Evolutionary conservation across 2,888 invertebrate species (phyloP).

Genomic region (Ypsolopha scabrella): DNA sequence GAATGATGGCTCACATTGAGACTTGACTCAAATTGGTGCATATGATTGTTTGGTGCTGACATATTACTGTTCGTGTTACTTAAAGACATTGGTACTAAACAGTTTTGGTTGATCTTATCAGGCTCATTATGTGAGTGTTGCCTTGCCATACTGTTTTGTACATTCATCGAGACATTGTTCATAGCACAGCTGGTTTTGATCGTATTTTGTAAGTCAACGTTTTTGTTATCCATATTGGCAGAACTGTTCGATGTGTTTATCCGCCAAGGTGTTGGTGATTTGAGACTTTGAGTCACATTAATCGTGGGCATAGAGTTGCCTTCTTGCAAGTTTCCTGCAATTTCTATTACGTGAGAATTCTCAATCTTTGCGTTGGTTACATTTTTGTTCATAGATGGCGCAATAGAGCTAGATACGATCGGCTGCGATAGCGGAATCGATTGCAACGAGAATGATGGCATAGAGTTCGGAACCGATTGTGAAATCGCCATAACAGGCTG

Average conservation of each 20-base stretch:
- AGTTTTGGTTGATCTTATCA: slow-evolving; percentile 50
- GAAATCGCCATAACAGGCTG: slow-evolving; percentile 65
- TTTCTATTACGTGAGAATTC: slow-evolving; percentile 59
- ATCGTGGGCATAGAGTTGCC: slow-evolving; percentile 51
- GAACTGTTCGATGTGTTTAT: slow-evolving; percentile 28
- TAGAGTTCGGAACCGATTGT: slow-evolving; percentile 48
- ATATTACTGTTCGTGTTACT: slow-evolving; percentile 24
- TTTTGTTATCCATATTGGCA: slow-evolving; percentile 28
- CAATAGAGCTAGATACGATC: slow-evolving; percentile 60
- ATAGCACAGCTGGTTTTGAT: slow-evolving; percentile 34
- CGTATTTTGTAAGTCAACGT: slow-evolving; percentile 43
- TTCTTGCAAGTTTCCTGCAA: slow-evolving; percentile 58
- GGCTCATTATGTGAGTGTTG: slow-evolving; percentile 36
- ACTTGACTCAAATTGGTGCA: slow-evolving; percentile 45
- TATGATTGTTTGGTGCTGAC: slow-evolving; percentile 38
- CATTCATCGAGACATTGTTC: slow-evolving; percentile 38
- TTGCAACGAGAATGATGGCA: slow-evolving; percentile 50
- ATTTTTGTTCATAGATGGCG: slow-evolving; percentile 46
- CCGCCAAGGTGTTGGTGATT: slow-evolving; percentile 63
- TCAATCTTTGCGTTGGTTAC: slow-evolving; percentile 44
- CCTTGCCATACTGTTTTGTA: slow-evolving; percentile 36
- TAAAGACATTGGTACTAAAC: slow-evolving; percentile 37
- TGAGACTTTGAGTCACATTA: slow-evolving; percentile 56
- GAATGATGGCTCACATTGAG: slow-evolving; percentile 52
- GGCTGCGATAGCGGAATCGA: slow-evolving; percentile 60